Evolutionary conservation across 2,888 invertebrate genomes (phyloP).

Genomic region (Tenthredo distinguenda): DNA sequence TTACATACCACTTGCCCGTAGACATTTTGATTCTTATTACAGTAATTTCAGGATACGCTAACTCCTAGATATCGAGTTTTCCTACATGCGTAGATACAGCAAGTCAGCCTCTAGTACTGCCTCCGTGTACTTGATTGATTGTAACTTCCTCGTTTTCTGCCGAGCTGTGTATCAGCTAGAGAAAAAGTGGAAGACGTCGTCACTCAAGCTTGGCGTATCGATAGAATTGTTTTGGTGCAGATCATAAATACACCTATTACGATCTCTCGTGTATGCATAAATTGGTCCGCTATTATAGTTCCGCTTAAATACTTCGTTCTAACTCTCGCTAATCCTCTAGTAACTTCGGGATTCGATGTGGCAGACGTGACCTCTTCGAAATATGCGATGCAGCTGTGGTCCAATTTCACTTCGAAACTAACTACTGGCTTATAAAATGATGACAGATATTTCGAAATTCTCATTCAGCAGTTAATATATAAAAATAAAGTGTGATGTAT

Average conservation of each 20-base stretch:
- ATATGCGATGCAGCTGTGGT: constrained; percentile 8
- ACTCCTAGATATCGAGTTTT: neutral
- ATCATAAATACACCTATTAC: neutral
- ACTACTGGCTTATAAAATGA: neutral
- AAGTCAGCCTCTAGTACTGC: constrained; percentile 35
- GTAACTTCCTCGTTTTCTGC: constrained; percentile 7
- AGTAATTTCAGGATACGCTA: constrained; percentile 40
- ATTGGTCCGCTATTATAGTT: neutral
- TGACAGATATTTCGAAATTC: neutral
- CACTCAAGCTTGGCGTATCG: constrained; percentile 19
- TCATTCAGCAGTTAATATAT: neutral
- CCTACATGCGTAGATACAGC: constrained; percentile 11
- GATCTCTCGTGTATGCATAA: neutral
- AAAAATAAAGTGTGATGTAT: neutral
- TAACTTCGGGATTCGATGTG: neutral
- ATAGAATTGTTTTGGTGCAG: neutral
- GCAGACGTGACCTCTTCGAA: neutral
- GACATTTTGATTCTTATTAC: constrained; percentile 47
- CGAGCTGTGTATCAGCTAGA: neutral
- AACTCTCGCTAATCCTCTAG: constrained; percentile 4
- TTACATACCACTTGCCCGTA: constrained; percentile 31
- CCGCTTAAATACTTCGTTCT: neutral
- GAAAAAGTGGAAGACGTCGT: constrained; percentile 32
- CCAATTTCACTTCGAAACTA: neutral
- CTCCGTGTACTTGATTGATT: constrained; percentile 42